Conservation (phyloP, 2,113 vertebrate genomes). For the Carettochelys insculpta region DNA sequence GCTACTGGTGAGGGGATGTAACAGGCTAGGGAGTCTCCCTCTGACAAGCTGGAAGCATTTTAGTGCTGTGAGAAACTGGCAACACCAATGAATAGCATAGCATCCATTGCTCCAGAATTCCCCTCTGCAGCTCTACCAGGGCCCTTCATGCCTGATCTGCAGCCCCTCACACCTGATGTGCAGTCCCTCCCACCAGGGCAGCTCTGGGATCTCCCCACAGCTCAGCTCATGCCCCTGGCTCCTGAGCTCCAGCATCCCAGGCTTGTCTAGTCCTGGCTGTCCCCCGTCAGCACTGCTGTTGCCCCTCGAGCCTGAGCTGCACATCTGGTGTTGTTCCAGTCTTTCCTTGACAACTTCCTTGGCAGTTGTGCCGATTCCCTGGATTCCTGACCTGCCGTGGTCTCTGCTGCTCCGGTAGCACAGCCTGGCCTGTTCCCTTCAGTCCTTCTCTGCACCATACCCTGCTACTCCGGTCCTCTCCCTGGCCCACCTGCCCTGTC, state of each 20-base stretch:
- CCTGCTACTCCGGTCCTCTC: neutral
- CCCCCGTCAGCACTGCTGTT: neutral
- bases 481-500: neutral
- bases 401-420: neutral
- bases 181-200: neutral
- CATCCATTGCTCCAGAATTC: no score
- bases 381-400: neutral
- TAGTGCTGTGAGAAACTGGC: neutral
- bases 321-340: neutral
- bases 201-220: neutral
- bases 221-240: neutral
- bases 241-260: neutral
- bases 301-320: neutral
- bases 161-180: neutral
- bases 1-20: neutral
- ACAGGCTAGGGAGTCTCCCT: neutral
- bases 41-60: neutral
- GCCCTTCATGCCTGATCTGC: neutral
- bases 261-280: neutral
- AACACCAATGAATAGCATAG: neutral
- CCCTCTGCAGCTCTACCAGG: neutral
- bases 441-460: neutral
- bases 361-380: neutral
- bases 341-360: neutral
- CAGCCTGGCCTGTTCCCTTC: neutral